Evolutionary conservation across 2,888 invertebrate species (phyloP), one percentile per base, ranked within the genome.

Genomic region (Sepioteuthis lessoniana): DNA sequence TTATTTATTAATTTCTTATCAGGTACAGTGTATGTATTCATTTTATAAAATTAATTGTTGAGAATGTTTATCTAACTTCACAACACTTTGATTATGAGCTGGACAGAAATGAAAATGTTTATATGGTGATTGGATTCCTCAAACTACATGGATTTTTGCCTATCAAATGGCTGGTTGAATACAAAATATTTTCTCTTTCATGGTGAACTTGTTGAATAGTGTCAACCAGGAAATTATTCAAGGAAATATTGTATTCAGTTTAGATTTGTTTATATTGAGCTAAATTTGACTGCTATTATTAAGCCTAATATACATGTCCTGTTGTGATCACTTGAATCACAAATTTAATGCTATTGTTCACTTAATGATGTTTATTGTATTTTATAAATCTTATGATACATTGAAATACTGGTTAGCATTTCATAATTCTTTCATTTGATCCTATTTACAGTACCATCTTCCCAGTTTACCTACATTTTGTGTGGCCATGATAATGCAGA

Each of bases 401-500:
- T 76, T 76, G 76, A 76, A 76, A 76, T 76, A 76, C 76, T 76
- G 76, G 76, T 76, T 76, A 76, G 76, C 76, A 76, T 76, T 76
- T 76, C 76, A n/a, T 76, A 76, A 76, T 76, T 91, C 42, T 91
- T 31, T 31, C n/a, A 91, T 91, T 38, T 91, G 92, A 42, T 92
- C 92, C 92, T 47, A 92, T 92, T 92, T 92, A n/a, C 92, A 47
- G 42, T 92, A 47, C 46, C 46, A 42, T 46, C 47, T 92, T 47
- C 42, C 92, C 92, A 92, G 42, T 92, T 42, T 92, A 47, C 47
- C 47, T 92, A 42, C 42, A 92, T 92, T 92, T 42, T 46, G 47
- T 92, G 46, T 92, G 92, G 92, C 92, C 38, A 92, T 92, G 92
- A 47, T 92, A 76, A 92, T 92, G 92, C 92, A 46, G 92, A 92